Base-by-base conservation (phyloP, 2,888 invertebrate genomes). In the Carpatolechia fugitivella region DNA sequence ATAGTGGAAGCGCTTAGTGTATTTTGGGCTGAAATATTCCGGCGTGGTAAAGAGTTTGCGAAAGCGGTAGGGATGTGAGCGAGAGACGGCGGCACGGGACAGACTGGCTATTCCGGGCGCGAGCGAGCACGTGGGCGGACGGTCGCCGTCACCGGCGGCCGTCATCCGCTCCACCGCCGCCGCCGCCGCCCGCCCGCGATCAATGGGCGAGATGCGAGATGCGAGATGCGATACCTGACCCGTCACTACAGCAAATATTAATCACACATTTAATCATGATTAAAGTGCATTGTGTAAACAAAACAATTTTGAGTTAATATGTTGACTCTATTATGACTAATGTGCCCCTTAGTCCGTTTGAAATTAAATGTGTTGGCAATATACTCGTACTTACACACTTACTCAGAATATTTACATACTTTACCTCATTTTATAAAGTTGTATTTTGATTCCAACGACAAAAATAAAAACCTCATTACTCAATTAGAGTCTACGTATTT, bases 71-170 rank as follows among this genome's bases (percentile, higher is more conserved):
- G 63, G 70, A 75, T 78, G 85, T 81, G 73, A 76, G 72, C 66
- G 61, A 59, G 55, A 74, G 69, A 60, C 79, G 68, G 75, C 71
- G 70, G 80, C 76, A 73, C 82, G 78, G 76, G 74, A 77, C 78
- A 66, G 76, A 89, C 89, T 88, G 85, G 77, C 87, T 90, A 90
- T 90, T 90, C 85, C 82, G 77, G 78, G 85, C 76, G 60, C 69
- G 76, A 80, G 44, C 79, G 74, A 77, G 73, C 88, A 87, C 89
- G 89, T 88, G 89, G 88, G 85, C 77, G 78, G 33, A 33, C 29
- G 24, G 20, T 11, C 20, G 18, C 10, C 40, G 18, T 10, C 40
- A 18, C 16, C 72, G n/a, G 71, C 72, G 69, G 66, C 24, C 70
- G 68, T 72, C 74, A 66, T 70, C 72, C 61, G 70, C 73, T 76